Conservation (phyloP, 2,797 vertebrate genomes). For the Enteromius trimaculatus region DNA sequence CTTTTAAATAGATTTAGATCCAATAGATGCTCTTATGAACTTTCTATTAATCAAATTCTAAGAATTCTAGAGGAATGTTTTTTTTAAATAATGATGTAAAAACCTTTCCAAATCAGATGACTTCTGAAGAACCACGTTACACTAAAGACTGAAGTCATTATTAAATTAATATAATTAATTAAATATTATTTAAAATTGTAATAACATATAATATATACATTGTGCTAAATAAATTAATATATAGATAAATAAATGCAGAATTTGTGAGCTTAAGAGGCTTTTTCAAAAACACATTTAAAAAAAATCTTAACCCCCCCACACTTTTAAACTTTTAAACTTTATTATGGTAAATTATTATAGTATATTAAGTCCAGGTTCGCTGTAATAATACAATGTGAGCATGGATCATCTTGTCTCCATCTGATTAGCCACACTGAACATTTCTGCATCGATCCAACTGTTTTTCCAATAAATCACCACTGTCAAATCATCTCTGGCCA, state of each 20-base stretch:
- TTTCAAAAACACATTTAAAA: not conserved
- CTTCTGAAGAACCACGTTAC: not conserved
- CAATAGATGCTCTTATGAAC: not conserved
- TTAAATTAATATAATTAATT: not conserved
- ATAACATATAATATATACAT: not conserved
- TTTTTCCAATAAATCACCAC: slow-evolving; percentile 49
- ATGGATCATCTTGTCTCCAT: slow-evolving; percentile 42
- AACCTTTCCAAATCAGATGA: slow-evolving; percentile 1
- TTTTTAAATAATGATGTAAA: too few relatives aligned
- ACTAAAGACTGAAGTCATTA: not conserved
- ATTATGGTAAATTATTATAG: slow-evolving; percentile 76
- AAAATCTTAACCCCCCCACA: not conserved
- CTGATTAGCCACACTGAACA: slow-evolving; percentile 38
- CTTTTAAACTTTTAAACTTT: slow-evolving; percentile 7
- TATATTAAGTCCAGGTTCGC: slow-evolving; percentile 68
- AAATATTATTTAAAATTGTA: not conserved
- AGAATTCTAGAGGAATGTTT: too few relatives aligned
- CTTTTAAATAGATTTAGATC: not conserved
- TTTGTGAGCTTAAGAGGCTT: slow-evolving; percentile 13
- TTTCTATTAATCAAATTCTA: not conserved
- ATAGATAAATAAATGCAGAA: not conserved
- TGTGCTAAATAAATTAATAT: not conserved
- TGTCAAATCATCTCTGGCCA: slow-evolving; percentile 32
- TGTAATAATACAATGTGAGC: slow-evolving; percentile 68
- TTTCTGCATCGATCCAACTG: slow-evolving; percentile 23